phyloP scores from a whole-genome alignment of 2,888 invertebrate species.

The Cosmia trapezina region DNA sequence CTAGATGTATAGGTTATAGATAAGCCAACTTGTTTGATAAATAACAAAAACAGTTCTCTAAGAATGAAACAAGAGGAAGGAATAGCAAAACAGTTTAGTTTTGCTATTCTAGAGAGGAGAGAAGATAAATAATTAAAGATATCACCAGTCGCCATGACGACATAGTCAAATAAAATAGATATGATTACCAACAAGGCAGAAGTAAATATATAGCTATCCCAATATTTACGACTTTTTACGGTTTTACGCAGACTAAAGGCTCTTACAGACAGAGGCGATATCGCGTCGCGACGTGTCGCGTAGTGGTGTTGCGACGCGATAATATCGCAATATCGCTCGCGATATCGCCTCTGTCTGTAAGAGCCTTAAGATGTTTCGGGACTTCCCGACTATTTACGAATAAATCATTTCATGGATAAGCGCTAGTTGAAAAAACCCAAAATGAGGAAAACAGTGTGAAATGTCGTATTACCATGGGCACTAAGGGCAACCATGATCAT shows the following conservation, averaged over 20 bases:
- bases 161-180: neutral
- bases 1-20: neutral
- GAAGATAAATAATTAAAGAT: neutral
- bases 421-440: neutral
- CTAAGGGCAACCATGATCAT: neutral
- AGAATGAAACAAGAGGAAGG: neutral
- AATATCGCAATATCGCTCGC: too few relatives aligned
- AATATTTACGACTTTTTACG: neutral
- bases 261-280: too few relatives aligned
- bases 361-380: conserved; percentile 9
- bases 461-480: neutral
- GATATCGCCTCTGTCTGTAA: too few relatives aligned
- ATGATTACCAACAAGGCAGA: conserved; percentile 7
- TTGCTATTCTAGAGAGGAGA: neutral
- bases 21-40: conserved; percentile 8
- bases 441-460: neutral
- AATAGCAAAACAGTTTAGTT: neutral
- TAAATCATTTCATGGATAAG: neutral
- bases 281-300: too few relatives aligned
- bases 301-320: too few relatives aligned
- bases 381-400: neutral
- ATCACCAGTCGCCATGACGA: neutral
- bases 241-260: neutral
- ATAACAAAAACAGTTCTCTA: neutral
- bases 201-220: neutral